Base-by-base conservation (phyloP, 2,888 invertebrate species). In the Ligdia adustata region DNA sequence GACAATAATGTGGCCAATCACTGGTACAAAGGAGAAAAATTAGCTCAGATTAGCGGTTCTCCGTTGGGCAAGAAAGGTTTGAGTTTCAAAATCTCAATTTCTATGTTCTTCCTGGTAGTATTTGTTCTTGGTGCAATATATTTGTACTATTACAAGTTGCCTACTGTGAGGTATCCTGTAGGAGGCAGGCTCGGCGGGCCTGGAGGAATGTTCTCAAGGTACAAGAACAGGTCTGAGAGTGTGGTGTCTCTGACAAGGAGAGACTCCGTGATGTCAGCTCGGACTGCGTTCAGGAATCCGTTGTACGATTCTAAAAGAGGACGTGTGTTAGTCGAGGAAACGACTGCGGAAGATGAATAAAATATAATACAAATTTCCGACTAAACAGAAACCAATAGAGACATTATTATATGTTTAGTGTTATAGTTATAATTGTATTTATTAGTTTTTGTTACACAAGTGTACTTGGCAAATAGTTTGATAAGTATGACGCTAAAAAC, bases 241-340 rank as follows among this genome's bases (percentile, higher is more conserved):
- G 71, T 87, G 0, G 81, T 89, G 4, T 85, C 86, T 13, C 59
- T 89, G 52, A 83, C 88, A 0, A 64, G 88, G 39, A 72, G 85
- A 38, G 86, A 85, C 52, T 89, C 89, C 0, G 63, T 69, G 0
- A 73, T 72, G 24, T 60, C 66, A 3, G 60, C 57, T 2, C 66
- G 72, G 18, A 76, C 81, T 0, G 81, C 84, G 0, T 89, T 89
- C 46, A 82, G 84, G 13, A 89, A 89, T 62, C 89, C 89, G 0
- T 51, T 89, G 57, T 89, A 88, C 56, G 75, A 83, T 45, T 88
- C 88, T 0, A 83, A 71, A 66, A 79, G 85, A 61, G 81, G 77
- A 50, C 74, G 82, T 52, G 82, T 81, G 6, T 59, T 70, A 12
- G 76, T 83, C 0, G 65, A 69, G 0, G 81, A 83, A 34, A 61